phyloP scores from a whole-genome alignment of 2,797 vertebrate genomes.

The Sebastes wilsoni region DNA sequence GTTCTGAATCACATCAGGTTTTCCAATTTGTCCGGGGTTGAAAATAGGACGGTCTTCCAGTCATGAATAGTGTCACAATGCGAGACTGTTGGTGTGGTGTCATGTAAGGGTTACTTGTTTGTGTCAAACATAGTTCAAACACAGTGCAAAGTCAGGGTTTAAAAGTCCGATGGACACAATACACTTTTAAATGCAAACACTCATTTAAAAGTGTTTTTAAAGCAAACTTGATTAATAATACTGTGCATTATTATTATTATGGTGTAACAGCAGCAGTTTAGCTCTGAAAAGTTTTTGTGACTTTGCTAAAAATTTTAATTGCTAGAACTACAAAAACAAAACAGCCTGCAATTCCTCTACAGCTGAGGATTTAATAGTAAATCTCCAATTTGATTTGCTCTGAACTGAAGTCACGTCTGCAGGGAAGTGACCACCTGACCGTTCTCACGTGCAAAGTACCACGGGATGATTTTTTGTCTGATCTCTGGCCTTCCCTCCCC shows the following conservation, averaged over 20 bases:
- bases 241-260: background rate
- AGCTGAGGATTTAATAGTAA: conserved; percentile 16
- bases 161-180: background rate
- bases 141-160: background rate
- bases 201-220: background rate
- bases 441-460: conserved; percentile 65
- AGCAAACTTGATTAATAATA: background rate
- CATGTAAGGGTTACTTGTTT: background rate
- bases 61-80: conserved; percentile 10
- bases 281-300: background rate
- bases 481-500: conserved; percentile 56
- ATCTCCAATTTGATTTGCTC: conserved; percentile 34
- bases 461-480: conserved; percentile 69
- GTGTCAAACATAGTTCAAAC: background rate
- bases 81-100: background rate
- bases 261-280: background rate
- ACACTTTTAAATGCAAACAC: background rate
- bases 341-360: background rate
- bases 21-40: conserved; percentile 50
- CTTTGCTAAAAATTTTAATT: background rate
- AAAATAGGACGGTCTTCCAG: conserved; percentile 26
- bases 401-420: conserved; percentile 28
- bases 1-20: conserved; percentile 40
- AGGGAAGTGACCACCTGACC: conserved; percentile 70
- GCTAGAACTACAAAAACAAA: conserved; percentile 1